Conservation (phyloP, 2,113 vertebrate species). For the Archocentrus centrarchus region DNA sequence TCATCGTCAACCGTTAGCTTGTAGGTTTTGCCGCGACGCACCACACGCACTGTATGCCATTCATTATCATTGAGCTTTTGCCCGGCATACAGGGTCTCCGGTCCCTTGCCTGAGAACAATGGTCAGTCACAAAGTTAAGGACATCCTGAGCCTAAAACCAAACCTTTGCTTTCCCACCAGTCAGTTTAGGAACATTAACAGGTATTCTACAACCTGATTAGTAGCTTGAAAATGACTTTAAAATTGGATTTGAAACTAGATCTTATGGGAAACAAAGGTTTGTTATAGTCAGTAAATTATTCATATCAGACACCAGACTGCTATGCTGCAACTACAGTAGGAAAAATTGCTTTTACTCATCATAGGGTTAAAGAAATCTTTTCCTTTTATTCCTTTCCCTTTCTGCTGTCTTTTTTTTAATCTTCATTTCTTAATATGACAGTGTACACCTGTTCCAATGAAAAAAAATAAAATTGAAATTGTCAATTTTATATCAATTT, state of each 20-base stretch:
- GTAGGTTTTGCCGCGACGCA: conserved; percentile 95
- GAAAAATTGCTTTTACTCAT: conserved; percentile 48
- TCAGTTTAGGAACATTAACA: not conserved
- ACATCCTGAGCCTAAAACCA: conserved; percentile 76
- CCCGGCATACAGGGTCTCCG: conserved; percentile 97
- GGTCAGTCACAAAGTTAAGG: conserved; percentile 85
- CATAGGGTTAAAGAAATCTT: conserved; percentile 2
- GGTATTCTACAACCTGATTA: not conserved
- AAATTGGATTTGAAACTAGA: not conserved
- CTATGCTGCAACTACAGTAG: not conserved
- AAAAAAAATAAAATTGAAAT: not conserved
- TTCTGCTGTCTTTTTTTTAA: not conserved
- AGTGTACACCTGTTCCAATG: not conserved
- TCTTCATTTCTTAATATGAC: not conserved
- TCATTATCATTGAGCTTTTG: conserved; percentile 99
- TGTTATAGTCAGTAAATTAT: conserved; percentile 66
- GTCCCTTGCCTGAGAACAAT: conserved; percentile 95
- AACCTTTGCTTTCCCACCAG: conserved; percentile 79
- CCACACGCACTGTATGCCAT: conserved; percentile 98
- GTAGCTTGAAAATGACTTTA: not conserved
- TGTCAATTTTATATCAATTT: too few relatives aligned
- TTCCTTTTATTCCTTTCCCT: not conserved
- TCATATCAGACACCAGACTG: conserved; percentile 15
- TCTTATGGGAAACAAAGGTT: conserved; percentile 77
- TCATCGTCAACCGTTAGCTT: conserved; percentile 98